These are phyloP conservation scores for Euzophera pinguis DNA, from an alignment of 2,888 invertebrate genomes.

Conservation along the genomic window DNA sequence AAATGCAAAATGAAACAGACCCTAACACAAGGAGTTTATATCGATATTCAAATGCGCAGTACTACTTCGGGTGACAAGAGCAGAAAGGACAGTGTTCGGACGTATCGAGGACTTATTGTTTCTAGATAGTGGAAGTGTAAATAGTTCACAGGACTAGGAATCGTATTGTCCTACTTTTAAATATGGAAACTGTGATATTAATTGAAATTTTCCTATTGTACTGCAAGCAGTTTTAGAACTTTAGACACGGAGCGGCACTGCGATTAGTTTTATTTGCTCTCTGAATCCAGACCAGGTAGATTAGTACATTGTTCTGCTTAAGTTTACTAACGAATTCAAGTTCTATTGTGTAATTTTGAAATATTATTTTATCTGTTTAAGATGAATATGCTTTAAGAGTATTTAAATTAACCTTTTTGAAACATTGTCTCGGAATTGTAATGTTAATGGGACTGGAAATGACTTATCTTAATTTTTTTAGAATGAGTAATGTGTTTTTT, in stretches of 20 bases:
- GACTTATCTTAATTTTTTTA: too few species aligned
- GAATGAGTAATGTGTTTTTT: too few species aligned
- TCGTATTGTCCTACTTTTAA: constrained; percentile 73
- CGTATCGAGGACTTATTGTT: constrained; percentile 80
- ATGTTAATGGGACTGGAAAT: too few species aligned
- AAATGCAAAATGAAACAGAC: constrained; percentile 72
- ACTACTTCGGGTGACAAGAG: constrained; percentile 89
- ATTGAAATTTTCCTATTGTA: constrained; percentile 71
- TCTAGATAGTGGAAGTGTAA: constrained; percentile 70
- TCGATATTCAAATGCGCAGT: constrained; percentile 83
- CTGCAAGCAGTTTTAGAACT: constrained; percentile 49
- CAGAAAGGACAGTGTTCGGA: constrained; percentile 75
- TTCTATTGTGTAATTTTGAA: too few species aligned
- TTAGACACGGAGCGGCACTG: constrained; percentile 43
- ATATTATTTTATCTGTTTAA: too few species aligned
- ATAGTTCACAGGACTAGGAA: constrained; percentile 45
- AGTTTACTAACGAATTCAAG: background rate
- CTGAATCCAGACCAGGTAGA: background rate
- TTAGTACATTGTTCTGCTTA: background rate
- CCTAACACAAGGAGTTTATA: constrained; percentile 82
- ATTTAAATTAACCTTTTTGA: too few species aligned
- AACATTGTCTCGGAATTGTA: too few species aligned
- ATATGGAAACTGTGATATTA: constrained; percentile 79
- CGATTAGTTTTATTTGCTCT: background rate
- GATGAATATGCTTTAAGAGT: too few species aligned